Conservation (phyloP, 2,888 invertebrate genomes). For the Platerodrilus igneus region DNA sequence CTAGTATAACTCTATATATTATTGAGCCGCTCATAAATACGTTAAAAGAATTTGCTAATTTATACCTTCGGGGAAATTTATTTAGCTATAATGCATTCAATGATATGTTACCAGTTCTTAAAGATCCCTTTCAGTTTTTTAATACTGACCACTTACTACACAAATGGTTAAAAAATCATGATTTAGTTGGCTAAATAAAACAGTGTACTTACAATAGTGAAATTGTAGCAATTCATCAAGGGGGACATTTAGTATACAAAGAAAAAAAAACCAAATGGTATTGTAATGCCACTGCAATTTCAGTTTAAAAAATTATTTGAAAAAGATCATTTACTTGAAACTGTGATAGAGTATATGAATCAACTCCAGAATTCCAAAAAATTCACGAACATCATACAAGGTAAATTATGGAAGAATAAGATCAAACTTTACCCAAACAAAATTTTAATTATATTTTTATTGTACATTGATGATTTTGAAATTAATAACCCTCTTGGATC, state of each 20-base stretch:
- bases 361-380: conserved; percentile 4
- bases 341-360: conserved; percentile 11
- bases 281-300: conserved; percentile 20
- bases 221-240: conserved; percentile 8
- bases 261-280: conserved; percentile 18
- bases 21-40: conserved; percentile 9
- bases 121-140: conserved; percentile 11
- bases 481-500: conserved; percentile 32
- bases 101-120: too few species aligned
- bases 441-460: conserved; percentile 25
- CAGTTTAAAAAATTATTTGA: conserved; percentile 21
- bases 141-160: conserved; percentile 13
- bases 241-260: conserved; percentile 11
- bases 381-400: conserved; percentile 27
- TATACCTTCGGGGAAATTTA: conserved; percentile 8
- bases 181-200: conserved; percentile 8
- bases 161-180: conserved; percentile 10
- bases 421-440: conserved; percentile 22
- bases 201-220: conserved; percentile 12
- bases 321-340: conserved; percentile 11
- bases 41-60: conserved; percentile 13
- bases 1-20: conserved; percentile 1
- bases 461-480: conserved; percentile 32
- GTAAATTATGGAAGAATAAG: conserved; percentile 30
- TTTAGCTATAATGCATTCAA: conserved; percentile 8